Evolutionary conservation across 1,140 invertebrate species (phyloP), one percentile per base, ranked within the genome.

Genomic region (Nephotettix cincticeps): DNA sequence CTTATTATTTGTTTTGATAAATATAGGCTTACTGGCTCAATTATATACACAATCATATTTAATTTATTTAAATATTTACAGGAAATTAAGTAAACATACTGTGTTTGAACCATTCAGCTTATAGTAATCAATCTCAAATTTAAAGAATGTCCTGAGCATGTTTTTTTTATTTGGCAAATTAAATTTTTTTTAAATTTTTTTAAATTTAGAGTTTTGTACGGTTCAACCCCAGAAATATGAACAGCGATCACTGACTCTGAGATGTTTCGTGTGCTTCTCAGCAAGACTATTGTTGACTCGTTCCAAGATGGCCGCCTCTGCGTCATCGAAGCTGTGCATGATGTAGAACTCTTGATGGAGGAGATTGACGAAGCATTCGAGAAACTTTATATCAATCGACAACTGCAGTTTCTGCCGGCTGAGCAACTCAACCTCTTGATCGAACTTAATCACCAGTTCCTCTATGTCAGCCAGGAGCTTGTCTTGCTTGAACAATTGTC

Each of bases 311-410:
- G 83, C 76, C 71, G 89, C 86, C 80, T 95, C 92, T 58, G 86
- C 83, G 58, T 85, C 84, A 79, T 94, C 91, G 77, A 88, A 93
- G 30, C 91, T 86, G 75, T 88, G 90, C 0, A 95, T 78, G 54
- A 94, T 87, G 14, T 90, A 84, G 72, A 94, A 82, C 80, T 95
- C 92, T 79, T 93, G 89, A 80, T 93, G 90, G 13, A 93, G 77
- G 17, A 89, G 90, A n/a, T 92, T 84, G 68, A 93, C 79, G 79
- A 87, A 88, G 30, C 89, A 74, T 68, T 88, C 84, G 47, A 89
- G 81, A 68, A 89, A 85, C 75, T 90, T 86, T 66, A 87, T 85
- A 3, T 88, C 82, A 27, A 87, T 81, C 65, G 89, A 84, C 0
- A 91, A 82, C 3, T 87, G 80, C 19, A 90, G 84, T 68, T 90